A percentile compares a stretch with the other conserved stretches of the same genome.
These are phyloP conservation scores for Metellina segmentata DNA, from an alignment of 2,888 invertebrate species.

Conservation along the genomic window DNA sequence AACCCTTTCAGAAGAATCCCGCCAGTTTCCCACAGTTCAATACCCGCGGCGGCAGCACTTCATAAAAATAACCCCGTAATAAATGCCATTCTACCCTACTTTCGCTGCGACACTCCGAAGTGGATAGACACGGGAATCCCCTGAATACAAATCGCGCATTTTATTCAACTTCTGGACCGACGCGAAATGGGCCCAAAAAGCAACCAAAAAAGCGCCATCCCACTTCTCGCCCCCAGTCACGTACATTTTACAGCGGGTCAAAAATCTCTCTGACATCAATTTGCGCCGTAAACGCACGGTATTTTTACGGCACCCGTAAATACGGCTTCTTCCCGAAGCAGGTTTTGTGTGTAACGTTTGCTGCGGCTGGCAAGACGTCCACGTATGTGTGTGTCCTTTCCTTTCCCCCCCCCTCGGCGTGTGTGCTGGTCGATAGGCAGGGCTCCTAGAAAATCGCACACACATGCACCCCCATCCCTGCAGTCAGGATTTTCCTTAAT, in stretches of 20 bases:
- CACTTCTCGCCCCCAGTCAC: constrained; percentile 39
- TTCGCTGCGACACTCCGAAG: background rate
- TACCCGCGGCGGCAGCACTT: background rate
- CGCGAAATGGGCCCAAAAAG: background rate
- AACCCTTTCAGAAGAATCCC: too few relatives aligned
- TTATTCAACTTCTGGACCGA: background rate
- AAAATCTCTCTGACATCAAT: constrained; percentile 67
- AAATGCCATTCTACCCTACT: constrained; percentile 5
- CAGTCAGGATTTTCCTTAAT: constrained; percentile 66
- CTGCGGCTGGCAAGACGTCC: background rate
- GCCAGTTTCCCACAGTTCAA: background rate
- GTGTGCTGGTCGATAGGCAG: constrained; percentile 51
- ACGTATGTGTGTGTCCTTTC: background rate
- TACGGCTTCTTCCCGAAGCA: constrained; percentile 32
- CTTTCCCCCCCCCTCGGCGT: background rate
- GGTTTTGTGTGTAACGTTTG: constrained; percentile 34
- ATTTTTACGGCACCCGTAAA: constrained; percentile 56
- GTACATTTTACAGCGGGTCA: constrained; percentile 54
- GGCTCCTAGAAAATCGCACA: background rate
- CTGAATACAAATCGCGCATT: constrained; percentile 50
- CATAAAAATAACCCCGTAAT: constrained; percentile 8
- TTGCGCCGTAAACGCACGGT: constrained; percentile 49
- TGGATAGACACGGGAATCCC: constrained; percentile 20
- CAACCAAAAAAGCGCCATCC: background rate
- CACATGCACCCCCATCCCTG: background rate